A percentile compares a stretch with the other conserved stretches of the same genome.
Evolutionary conservation across 2,113 vertebrate genomes (phyloP).

Genomic region (Montifringilla adamsi): DNA sequence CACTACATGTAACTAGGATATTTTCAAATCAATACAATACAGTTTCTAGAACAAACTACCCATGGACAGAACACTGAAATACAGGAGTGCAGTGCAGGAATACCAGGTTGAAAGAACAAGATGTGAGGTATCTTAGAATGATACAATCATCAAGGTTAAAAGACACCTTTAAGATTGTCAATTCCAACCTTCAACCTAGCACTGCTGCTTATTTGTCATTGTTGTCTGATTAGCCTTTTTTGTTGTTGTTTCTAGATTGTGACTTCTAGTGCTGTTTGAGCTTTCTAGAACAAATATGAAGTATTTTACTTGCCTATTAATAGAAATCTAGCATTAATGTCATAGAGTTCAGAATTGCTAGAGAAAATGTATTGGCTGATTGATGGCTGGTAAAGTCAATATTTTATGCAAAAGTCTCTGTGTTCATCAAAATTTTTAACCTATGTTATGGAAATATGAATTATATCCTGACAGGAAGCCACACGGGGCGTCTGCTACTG

Average conservation of each 20-base stretch:
- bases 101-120: neutral
- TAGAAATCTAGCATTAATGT: neutral
- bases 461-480: neutral
- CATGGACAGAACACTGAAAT: neutral
- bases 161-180: neutral
- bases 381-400: neutral
- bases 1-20: neutral
- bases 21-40: neutral
- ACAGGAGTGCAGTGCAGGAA: neutral
- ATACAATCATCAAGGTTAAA: neutral
- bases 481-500: accelerated
- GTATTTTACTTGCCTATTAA: neutral
- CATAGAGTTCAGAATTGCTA: neutral
- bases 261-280: neutral
- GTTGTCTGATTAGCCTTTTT: neutral
- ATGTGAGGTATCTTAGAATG: neutral
- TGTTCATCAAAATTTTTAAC: neutral
- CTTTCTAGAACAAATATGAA: neutral
- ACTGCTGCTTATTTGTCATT: neutral
- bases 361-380: neutral
- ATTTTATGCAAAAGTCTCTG: neutral
- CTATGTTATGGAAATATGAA: accelerated
- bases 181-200: neutral
- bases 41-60: neutral
- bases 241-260: too few relatives aligned